phyloP scores from a whole-genome alignment of 2,113 vertebrate genomes.

The Triplophysa tibetana region DNA sequence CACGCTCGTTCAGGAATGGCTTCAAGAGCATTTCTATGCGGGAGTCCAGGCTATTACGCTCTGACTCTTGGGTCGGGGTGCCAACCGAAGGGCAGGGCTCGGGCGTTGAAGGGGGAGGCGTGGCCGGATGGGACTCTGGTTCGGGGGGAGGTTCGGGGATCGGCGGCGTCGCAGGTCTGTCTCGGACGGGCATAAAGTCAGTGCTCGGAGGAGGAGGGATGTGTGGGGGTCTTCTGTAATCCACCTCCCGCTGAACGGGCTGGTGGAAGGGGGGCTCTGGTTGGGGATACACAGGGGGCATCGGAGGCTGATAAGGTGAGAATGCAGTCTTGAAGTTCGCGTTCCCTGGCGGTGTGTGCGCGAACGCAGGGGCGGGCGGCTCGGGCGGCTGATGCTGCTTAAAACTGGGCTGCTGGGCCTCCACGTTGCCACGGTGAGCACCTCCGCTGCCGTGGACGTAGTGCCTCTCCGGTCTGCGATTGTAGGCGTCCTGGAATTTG shows the following conservation, averaged over 20 bases:
- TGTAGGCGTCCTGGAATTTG: slow-evolving; percentile 95
- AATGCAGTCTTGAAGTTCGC: slow-evolving; percentile 86
- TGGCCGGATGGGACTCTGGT: slow-evolving; percentile 71
- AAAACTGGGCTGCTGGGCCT: slow-evolving; percentile 75
- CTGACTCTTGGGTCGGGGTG: slow-evolving; percentile 83
- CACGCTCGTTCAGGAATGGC: slow-evolving; percentile 87
- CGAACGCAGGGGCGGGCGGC: slow-evolving; percentile 65
- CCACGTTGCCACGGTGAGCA: slow-evolving; percentile 68
- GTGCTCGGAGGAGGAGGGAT: slow-evolving; percentile 65
- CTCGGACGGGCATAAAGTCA: slow-evolving; percentile 79
- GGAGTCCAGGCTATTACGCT: slow-evolving; percentile 95
- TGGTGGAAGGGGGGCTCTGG: slow-evolving; percentile 80
- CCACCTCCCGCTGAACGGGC: slow-evolving; percentile 77
- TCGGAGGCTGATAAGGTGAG: slow-evolving; percentile 86
- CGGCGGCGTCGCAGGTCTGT: slow-evolving; percentile 82
- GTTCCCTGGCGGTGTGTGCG: slow-evolving; percentile 75
- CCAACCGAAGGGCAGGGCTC: slow-evolving; percentile 86
- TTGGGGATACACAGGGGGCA: slow-evolving; percentile 78
- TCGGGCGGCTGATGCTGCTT: slow-evolving; percentile 84
- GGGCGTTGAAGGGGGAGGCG: slow-evolving; percentile 80
- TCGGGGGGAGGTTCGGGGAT: slow-evolving; percentile 81
- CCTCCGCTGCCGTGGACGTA: slow-evolving; percentile 77
- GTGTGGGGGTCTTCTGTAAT: slow-evolving; percentile 81
- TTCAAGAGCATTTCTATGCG: slow-evolving; percentile 98
- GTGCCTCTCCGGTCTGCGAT: slow-evolving; percentile 87